Conservation (phyloP, 2,113 vertebrate species). For the Callithrix jacchus region DNA sequence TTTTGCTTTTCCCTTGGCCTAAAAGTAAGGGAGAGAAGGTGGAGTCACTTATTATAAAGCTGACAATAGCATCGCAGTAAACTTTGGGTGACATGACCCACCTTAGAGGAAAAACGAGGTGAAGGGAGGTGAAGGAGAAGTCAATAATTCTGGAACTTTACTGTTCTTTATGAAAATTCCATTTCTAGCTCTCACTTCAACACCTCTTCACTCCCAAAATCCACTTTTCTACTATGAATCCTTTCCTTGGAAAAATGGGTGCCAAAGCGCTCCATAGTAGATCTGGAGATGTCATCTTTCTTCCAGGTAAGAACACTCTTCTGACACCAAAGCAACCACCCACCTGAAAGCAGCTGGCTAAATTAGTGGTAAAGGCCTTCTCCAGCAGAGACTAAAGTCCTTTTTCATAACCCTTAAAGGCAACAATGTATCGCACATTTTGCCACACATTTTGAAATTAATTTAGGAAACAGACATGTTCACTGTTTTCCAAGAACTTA, state of each 20-base stretch:
- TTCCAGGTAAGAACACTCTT: not conserved
- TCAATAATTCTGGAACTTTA: not conserved
- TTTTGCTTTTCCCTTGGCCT: not conserved
- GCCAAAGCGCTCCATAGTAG: not conserved
- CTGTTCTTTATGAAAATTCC: not conserved
- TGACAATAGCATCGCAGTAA: not conserved
- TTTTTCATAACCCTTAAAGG: not conserved
- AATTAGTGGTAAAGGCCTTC: not conserved
- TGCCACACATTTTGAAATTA: not conserved
- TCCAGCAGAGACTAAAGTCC: not conserved
- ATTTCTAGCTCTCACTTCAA: not conserved
- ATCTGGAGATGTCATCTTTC: not conserved
- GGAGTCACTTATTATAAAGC: not conserved
- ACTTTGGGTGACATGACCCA: not conserved
- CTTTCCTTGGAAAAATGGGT: not conserved
- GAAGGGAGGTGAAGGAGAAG: not conserved
- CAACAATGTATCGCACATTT: not conserved
- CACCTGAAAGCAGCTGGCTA: not conserved
- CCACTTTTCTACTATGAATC: not conserved
- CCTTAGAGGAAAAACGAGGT: not conserved
- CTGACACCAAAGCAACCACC: not conserved
- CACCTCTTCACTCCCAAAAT: not conserved
- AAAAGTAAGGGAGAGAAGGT: not conserved
- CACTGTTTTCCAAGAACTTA: not conserved
- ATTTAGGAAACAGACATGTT: not conserved